Base-by-base conservation (phyloP, 2,113 vertebrate species). In the Triplophysa tibetana region DNA sequence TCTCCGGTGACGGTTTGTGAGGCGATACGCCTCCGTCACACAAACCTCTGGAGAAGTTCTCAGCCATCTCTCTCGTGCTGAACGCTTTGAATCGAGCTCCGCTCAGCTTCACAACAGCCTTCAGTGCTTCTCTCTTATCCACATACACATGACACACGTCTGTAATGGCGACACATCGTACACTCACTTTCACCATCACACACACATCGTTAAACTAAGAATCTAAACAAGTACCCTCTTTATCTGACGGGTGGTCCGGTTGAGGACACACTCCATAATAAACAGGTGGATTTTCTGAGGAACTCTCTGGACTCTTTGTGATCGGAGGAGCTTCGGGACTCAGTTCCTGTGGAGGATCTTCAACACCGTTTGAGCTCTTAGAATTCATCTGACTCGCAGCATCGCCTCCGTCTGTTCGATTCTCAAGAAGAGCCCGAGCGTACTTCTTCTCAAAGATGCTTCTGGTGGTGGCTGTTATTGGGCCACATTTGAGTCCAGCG, bases 61-160 rank as follows among this genome's bases (percentile, higher is more conserved):
- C 97, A 33, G 98, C 98, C 84, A 96, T 96, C 86, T 96, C 95
- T 74, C 94, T 93, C 77, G 90, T 93, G 66, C 91, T 83, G 87
- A 98, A 98, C 70, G 94, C 93, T 92, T 99, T 99, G 86, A 99
- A 99, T 50, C 97, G 93, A 29, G 97, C 95, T 13, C 96, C 98
- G 84, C 97, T 98, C 82, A 96, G 95, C 92, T 92, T 91, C 84
- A 94, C 96, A 66, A 96, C 95, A 82, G 94, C 95, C 83, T 97
- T 96, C 77, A 99, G 91, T 69, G 95, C 96, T 85, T 98, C 96
- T 77, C 94, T 98, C 88, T 92, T 95, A 81, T 99, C 94, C 17
- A 88, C 90, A 78, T 96, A 99, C 52, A 99, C 95, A 45, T 95
- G 94, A 58, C 93, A 88, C 87, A 38, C 10, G 4, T 69, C 82